phyloP scores from a whole-genome alignment of 2,797 vertebrate species.

The Sebastes jordani region DNA sequence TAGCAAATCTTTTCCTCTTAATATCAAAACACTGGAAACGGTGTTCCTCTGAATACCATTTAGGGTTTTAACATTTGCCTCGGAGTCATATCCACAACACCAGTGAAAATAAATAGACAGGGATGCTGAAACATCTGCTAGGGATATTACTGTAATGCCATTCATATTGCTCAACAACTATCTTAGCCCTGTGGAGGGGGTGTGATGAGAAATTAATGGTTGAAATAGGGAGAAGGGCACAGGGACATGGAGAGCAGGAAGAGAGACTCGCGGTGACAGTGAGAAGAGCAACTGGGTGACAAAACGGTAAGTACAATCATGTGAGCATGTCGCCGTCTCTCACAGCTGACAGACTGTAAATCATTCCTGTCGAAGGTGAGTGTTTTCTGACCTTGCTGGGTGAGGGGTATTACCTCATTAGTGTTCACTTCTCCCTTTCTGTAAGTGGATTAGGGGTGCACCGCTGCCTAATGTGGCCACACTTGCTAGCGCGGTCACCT shows the following conservation, averaged over 20 bases:
- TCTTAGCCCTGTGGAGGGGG: slow-evolving; percentile 7
- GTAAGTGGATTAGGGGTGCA: slow-evolving; percentile 73
- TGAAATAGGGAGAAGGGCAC: slow-evolving; percentile 20
- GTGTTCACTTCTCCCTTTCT: slow-evolving; percentile 55
- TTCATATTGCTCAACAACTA: slow-evolving; percentile 29
- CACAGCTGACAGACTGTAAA: slow-evolving; percentile 50
- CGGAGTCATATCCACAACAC: neutral
- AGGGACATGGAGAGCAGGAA: neutral
- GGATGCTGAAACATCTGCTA: slow-evolving; percentile 39
- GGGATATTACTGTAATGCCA: slow-evolving; percentile 22
- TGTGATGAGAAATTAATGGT: slow-evolving; percentile 39
- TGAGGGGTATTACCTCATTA: slow-evolving; percentile 75
- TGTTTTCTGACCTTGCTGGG: slow-evolving; percentile 67
- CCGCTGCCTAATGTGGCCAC: slow-evolving; percentile 12
- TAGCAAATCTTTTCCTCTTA: neutral
- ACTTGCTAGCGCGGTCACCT: neutral
- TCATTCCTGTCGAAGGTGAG: slow-evolving; percentile 51
- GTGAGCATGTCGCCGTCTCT: slow-evolving; percentile 19
- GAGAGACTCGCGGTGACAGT: neutral
- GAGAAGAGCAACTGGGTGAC: slow-evolving; percentile 9
- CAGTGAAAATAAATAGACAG: slow-evolving; percentile 19
- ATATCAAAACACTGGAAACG: neutral
- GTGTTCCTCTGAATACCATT: neutral
- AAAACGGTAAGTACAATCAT: neutral
- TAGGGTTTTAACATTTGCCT: neutral